Percentiles rank a stretch among this genome's conserved stretches.
These are phyloP conservation scores for Drosophila meridiana DNA, from an alignment of 2,888 invertebrate species.

Conservation along the genomic window DNA sequence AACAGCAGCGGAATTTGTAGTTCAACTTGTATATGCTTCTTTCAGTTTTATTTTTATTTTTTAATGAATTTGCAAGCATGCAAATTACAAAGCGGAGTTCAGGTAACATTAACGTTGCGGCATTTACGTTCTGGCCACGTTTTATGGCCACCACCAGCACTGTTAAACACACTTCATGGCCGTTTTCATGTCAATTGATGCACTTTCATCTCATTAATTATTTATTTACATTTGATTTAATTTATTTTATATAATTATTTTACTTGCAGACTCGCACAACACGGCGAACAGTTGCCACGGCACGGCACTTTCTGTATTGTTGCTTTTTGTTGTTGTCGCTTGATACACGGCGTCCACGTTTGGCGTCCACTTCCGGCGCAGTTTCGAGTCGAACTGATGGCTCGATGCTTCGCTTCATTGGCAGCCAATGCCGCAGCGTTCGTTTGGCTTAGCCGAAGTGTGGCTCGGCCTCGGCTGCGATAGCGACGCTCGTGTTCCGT, in stretches of 20 bases:
- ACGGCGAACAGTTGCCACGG: conserved; percentile 11
- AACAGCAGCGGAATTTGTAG: conserved; percentile 23
- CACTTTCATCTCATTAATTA: conserved; percentile 7
- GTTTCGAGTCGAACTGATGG: conserved; percentile 78
- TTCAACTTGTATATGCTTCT: conserved; percentile 25
- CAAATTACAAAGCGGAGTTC: conserved; percentile 32
- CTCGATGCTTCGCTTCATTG: conserved; percentile 74
- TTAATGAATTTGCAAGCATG: conserved; percentile 38
- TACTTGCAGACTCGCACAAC: conserved; percentile 22
- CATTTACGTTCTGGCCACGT: conserved; percentile 14
- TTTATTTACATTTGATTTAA: conserved; percentile 16
- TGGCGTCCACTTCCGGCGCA: conserved; percentile 82
- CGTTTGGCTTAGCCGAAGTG: conserved; percentile 12
- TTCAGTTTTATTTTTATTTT: conserved; percentile 12
- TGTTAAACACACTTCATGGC: conserved; percentile 15
- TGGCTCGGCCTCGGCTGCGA: conserved; percentile 42
- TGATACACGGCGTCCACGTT: conserved; percentile 47
- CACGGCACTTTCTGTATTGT: conserved; percentile 30
- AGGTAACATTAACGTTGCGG: conserved; percentile 23
- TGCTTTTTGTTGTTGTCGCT: conserved; percentile 22
- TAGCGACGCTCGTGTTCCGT: conserved; percentile 16
- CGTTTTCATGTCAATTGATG: neutral
- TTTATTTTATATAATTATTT: conserved; percentile 9
- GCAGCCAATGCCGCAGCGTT: conserved; percentile 46
- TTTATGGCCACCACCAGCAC: conserved; percentile 4